Conservation (phyloP, 2,797 vertebrate genomes). For the Rhyacichthys aspro region DNA sequence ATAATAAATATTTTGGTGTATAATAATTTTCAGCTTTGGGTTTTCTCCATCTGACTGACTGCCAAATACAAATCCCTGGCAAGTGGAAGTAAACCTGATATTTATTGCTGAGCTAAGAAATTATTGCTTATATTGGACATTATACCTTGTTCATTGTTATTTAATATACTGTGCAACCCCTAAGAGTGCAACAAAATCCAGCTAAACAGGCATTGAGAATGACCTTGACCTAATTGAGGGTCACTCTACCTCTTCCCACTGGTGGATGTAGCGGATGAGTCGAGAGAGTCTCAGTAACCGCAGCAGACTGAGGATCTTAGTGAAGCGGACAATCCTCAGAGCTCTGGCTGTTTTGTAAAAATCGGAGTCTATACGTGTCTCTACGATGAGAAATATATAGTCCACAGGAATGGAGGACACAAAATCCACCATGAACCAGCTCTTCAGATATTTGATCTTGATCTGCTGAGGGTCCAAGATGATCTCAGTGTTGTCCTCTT, state of each 20-base stretch:
- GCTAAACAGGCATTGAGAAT: not conserved
- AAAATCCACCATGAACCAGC: conserved; percentile 98
- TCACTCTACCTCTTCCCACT: conserved; percentile 94
- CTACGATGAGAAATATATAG: conserved; percentile 99
- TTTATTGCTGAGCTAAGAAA: too few species aligned
- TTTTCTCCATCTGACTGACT: too few species aligned
- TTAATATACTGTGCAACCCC: not conserved
- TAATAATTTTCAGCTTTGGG: too few species aligned
- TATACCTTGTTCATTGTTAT: too few species aligned
- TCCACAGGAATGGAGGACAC: conserved; percentile 99
- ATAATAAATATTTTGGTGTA: too few species aligned
- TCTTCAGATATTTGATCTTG: conserved; percentile 97
- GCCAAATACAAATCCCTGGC: too few species aligned
- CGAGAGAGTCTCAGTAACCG: conserved; percentile 93
- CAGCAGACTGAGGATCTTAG: conserved; percentile 97
- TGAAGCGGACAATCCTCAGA: conserved; percentile 96
- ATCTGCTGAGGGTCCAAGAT: conserved; percentile 95
- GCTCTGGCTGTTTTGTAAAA: conserved; percentile 98
- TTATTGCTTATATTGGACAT: too few species aligned
- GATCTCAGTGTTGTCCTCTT: conserved; percentile 99
- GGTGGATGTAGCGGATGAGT: conserved; percentile 98
- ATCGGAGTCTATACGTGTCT: conserved; percentile 96
- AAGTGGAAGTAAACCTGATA: too few species aligned
- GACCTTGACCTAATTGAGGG: not conserved
- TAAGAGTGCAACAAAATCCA: not conserved